Base-by-base conservation (phyloP, 2,113 vertebrate species). In the Micronycteris hirsuta region DNA sequence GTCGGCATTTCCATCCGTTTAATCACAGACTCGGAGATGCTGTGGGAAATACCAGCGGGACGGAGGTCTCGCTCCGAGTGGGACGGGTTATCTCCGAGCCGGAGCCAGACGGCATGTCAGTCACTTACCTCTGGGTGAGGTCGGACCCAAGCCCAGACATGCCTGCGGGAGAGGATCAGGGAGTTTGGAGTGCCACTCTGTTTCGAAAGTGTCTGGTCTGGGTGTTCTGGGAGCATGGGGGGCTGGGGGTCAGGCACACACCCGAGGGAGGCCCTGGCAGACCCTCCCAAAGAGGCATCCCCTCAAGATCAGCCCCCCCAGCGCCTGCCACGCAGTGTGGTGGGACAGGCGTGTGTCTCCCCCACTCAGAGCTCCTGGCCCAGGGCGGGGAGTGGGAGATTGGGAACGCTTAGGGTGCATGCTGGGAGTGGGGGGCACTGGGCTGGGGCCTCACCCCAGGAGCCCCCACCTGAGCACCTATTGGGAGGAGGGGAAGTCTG, bases 1-100 rank as follows among this genome's bases (percentile, higher is more conserved):
- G 98, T 93, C 90, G 93, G 97, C 95, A 97, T 98, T 98, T 98
- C 98, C 98, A 98, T 95, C 96, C 56, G 96, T 98, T 97, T 99
- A 98, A 98, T 99, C 98, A 98, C 98, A 96, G 97, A 95, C 97
- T 98, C 97, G 58, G 97, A 90, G 90, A 94, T 96, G 92, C 97
- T 97, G 97, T 28, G 94, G 98, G 98, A 98, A 98, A 96, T 88
- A 97, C 63, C 91, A 92, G 97, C n/a, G 1, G 92, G 78, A 86
- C 82, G 97, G 97, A 98, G 98, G 98, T 96, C 97, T 96, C 91
- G 22, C 96, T 94, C 70, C 45, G 71, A 95, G 96, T 78, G 88
- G 96, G 96, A 14, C 22, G 97, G 95, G 94, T 96, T 91, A 26
- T 33, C 86, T 52, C 38, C 22, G 28, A 82, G 26, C 45, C 1